Base-by-base conservation (phyloP, 2,888 invertebrate species). In the Crossocerus cetratus region DNA sequence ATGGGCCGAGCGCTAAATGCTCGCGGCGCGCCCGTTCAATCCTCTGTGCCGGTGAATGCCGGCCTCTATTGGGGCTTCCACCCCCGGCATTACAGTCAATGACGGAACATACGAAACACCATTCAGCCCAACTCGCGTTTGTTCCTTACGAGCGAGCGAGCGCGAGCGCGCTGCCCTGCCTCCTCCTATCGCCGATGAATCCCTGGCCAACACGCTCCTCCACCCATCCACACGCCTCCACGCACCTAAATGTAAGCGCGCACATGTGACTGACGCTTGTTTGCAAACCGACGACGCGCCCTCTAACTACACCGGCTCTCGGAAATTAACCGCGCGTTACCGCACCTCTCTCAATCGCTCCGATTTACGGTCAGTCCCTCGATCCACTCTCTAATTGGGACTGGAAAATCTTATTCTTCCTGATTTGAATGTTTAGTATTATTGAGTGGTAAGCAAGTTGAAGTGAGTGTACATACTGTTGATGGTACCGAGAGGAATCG, bases 71-170 rank as follows among this genome's bases (percentile, higher is more conserved):
- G 83, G 82, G 82, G 80, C 72, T 78, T 72, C 78, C 74, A 81
- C 80, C 82, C 49, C 82, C 72, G 82, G 78, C 80, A 82, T 82
- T 82, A 82, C 82, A 78, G 82, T 82, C 82, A 82, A 82, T 82
- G 82, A 75, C 72, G 76, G 78, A 78, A 76, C 80, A 80, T 80
- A 82, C 82, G 82, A 82, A 82, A 82, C 82, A 80, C 82, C 80
- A 80, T 82, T 82, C 81, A 82, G 69, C 74, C 72, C 67, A 32
- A 32, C 32, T 43, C 65, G 70, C 78, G 80, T 68, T 81, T 78
- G 77, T 82, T 82, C 80, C 76, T 82, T 82, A 68, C 82, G 32
- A 11, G 11, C 32, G 32, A 4, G 32, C 32, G 8, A 4, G 32
- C 16, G 49, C 49, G 16, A 43, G 43, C 49, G 2, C 11, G 2